Percentiles rank a stretch among this genome's conserved stretches.
Conservation (phyloP, 2,888 invertebrate species). For the Hyposoter dolosus region DNA sequence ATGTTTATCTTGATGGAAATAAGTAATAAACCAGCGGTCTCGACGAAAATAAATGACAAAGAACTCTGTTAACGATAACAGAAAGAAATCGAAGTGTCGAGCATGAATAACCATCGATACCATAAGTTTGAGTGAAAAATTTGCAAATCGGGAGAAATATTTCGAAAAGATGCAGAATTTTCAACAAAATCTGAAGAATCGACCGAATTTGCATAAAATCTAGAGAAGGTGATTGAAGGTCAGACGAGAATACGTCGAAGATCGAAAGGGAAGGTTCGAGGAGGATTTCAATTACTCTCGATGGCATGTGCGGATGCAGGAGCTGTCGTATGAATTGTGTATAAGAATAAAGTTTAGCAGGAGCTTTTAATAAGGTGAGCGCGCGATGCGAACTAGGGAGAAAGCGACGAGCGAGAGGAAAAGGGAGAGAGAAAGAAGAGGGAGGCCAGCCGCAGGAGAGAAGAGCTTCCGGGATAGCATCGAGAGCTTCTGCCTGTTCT, state of each 20-base stretch:
- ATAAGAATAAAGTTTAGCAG: background rate
- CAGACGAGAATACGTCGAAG: background rate
- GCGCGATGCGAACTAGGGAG: background rate
- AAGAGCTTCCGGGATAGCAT: conserved; percentile 70
- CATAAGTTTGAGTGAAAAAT: background rate
- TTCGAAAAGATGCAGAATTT: background rate
- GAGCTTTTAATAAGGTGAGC: background rate
- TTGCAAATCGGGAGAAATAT: background rate
- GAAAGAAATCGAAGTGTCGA: no score
- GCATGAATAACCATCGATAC: no score
- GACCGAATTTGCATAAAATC: background rate
- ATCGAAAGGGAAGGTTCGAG: background rate
- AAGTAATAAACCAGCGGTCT: no score
- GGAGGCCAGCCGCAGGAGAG: conserved; percentile 70
- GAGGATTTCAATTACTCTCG: background rate
- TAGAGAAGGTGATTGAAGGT: background rate
- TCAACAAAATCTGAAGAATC: background rate
- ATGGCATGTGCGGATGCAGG: background rate
- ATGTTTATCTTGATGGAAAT: background rate
- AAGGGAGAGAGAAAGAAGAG: conserved; percentile 50
- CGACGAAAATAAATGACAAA: no score
- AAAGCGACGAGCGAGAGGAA: conserved; percentile 41
- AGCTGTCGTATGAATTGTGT: conserved; percentile 2
- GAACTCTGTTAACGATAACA: no score
- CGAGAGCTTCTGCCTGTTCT: conserved; percentile 78